Evolutionary conservation across 2,797 vertebrate genomes (phyloP).

Genomic region (Melanotaenia boesemani): DNA sequence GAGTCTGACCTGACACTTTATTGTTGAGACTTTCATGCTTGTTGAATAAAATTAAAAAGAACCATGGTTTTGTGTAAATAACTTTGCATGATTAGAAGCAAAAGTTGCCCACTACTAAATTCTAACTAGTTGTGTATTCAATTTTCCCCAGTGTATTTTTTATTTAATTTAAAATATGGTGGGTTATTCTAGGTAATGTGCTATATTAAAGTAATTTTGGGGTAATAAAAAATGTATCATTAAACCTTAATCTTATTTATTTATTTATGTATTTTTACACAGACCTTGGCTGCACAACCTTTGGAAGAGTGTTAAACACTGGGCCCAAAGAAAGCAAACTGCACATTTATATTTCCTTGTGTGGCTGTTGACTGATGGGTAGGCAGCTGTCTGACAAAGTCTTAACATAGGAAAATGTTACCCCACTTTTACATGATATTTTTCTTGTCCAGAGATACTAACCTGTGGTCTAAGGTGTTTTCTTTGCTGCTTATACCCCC

Average conservation of each 20-base stretch:
- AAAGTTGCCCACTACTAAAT: background rate
- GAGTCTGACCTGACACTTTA: background rate
- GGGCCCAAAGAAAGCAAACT: conserved; percentile 40
- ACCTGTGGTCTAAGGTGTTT: conserved; percentile 57
- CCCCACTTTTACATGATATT: conserved; percentile 27
- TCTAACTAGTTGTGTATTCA: background rate
- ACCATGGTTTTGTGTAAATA: background rate
- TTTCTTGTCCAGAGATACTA: conserved; percentile 44
- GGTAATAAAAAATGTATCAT: background rate
- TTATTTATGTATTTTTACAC: background rate
- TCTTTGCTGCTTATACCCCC: conserved; percentile 55
- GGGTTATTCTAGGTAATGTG: no score
- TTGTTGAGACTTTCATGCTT: background rate
- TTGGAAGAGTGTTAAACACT: conserved; percentile 48
- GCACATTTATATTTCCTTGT: conserved; percentile 49
- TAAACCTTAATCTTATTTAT: background rate
- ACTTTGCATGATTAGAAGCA: background rate
- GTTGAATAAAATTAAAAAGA: background rate
- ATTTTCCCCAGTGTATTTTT: no score
- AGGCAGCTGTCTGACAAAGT: conserved; percentile 48
- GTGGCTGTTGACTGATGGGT: conserved; percentile 29
- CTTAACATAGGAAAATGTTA: conserved; percentile 35
- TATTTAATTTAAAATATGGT: no score
- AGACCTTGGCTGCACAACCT: conserved; percentile 3
- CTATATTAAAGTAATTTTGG: background rate